phyloP scores from a whole-genome alignment of 2,888 invertebrate genomes.

The Bombylius major region DNA sequence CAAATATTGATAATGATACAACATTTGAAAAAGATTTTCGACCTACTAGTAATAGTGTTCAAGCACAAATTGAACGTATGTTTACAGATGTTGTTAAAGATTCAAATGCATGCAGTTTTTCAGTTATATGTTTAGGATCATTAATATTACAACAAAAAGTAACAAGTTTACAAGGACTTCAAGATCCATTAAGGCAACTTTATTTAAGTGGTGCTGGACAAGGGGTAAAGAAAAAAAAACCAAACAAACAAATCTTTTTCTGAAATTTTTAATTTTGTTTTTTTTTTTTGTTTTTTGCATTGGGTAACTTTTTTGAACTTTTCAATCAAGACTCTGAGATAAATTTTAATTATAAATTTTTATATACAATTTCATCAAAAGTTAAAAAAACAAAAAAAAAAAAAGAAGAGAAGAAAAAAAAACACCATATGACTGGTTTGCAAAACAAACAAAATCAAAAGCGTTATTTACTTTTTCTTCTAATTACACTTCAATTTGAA shows the following conservation, averaged over 20 bases:
- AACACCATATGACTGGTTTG: no score
- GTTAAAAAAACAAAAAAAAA: no score
- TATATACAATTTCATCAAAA: no score
- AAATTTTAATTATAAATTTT: no score
- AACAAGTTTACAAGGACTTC: conserved; percentile 70
- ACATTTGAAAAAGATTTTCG: conserved; percentile 29
- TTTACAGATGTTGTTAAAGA: conserved; percentile 61
- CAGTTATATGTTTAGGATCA: conserved; percentile 72
- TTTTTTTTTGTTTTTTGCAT: no score
- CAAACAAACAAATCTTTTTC: neutral
- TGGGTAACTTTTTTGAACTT: no score
- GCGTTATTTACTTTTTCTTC: no score
- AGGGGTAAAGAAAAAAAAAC: conserved; percentile 27
- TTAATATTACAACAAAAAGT: conserved; percentile 66
- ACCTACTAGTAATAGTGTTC: conserved; percentile 56
- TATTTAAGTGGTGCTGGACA: conserved; percentile 40
- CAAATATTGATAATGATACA: conserved; percentile 14
- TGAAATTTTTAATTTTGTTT: neutral
- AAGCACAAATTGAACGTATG: conserved; percentile 77
- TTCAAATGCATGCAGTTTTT: conserved; percentile 45
- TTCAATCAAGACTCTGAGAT: no score
- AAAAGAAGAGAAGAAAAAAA: no score
- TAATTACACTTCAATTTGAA: no score
- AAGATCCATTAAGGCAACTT: conserved; percentile 62
- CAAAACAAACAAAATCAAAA: no score